phyloP scores from a whole-genome alignment of 2,797 vertebrate species.

The Tenualosa ilisha region DNA sequence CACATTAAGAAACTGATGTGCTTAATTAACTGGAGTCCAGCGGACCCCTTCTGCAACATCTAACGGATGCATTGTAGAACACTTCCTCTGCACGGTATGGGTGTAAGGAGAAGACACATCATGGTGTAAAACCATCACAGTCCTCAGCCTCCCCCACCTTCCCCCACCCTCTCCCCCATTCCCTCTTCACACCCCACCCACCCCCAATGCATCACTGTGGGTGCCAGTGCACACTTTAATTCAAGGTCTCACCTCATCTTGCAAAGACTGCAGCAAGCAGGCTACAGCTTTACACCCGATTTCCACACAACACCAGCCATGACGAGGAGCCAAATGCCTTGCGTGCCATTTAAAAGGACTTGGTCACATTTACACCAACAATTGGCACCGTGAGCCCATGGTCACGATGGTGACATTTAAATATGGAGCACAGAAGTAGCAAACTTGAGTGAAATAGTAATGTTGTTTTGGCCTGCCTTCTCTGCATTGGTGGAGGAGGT shows the following conservation, averaged over 20 bases:
- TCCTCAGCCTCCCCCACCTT: constrained; percentile 31
- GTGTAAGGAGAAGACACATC: constrained; percentile 63
- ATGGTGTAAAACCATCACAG: constrained; percentile 61
- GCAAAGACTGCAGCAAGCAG: too few relatives aligned
- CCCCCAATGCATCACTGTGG: too few relatives aligned
- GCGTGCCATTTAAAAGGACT: too few relatives aligned
- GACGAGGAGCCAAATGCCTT: too few relatives aligned
- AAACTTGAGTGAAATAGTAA: not conserved
- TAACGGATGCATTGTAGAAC: constrained; percentile 82
- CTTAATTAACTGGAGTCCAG: constrained; percentile 97
- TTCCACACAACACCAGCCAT: too few relatives aligned
- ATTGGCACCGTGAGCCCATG: too few relatives aligned
- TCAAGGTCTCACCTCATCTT: too few relatives aligned
- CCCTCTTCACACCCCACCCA: constrained; percentile 29
- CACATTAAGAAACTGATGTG: constrained; percentile 99
- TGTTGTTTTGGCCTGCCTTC: not conserved
- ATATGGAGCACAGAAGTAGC: too few relatives aligned
- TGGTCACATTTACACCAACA: too few relatives aligned
- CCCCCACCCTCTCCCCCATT: constrained; percentile 25
- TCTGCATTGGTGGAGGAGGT: not conserved
- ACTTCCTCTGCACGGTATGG: constrained; percentile 75
- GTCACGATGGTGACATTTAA: too few relatives aligned
- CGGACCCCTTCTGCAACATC: constrained; percentile 83
- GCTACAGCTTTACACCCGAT: too few relatives aligned
- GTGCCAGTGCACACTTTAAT: too few relatives aligned